Conservation (phyloP, 2,888 invertebrate genomes). For the Atethmia centrago region DNA sequence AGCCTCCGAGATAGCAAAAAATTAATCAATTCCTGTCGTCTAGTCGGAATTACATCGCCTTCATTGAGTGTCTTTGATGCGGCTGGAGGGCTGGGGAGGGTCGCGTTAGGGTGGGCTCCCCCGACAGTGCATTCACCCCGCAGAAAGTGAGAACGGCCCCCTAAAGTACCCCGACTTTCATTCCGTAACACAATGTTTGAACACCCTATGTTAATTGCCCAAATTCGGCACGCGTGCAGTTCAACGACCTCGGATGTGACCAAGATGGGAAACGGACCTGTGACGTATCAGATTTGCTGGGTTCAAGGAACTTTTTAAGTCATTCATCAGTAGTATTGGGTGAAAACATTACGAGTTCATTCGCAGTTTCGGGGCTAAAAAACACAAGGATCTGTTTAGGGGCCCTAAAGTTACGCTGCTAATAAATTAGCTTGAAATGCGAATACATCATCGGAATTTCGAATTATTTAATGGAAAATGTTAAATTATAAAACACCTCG, state of each 20-base stretch:
- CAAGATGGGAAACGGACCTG: slow-evolving; percentile 70
- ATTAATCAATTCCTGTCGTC: slow-evolving; percentile 66
- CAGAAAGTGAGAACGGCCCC: slow-evolving; percentile 87
- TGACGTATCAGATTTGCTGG: slow-evolving; percentile 68
- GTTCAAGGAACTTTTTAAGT: slow-evolving; percentile 65
- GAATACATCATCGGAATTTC: background rate
- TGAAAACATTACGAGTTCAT: background rate
- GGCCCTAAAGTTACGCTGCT: background rate
- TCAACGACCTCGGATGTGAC: slow-evolving; percentile 79
- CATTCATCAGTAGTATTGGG: slow-evolving; percentile 4
- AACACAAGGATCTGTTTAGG: background rate
- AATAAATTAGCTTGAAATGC: background rate
- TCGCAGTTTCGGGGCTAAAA: background rate
- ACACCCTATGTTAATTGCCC: slow-evolving; percentile 88
- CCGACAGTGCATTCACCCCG: slow-evolving; percentile 89
- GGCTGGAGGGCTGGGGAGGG: slow-evolving; percentile 81
- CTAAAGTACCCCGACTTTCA: slow-evolving; percentile 79
- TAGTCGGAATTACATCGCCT: slow-evolving; percentile 74
- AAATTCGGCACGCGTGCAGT: slow-evolving; percentile 82
- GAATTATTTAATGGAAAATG: background rate
- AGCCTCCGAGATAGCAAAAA: slow-evolving; percentile 49
- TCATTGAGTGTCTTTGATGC: slow-evolving; percentile 86
- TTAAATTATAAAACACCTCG: background rate
- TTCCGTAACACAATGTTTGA: slow-evolving; percentile 81
- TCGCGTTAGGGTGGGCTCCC: slow-evolving; percentile 82